Conservation (phyloP, 1,140 invertebrate species). For the Drosophila auraria region DNA sequence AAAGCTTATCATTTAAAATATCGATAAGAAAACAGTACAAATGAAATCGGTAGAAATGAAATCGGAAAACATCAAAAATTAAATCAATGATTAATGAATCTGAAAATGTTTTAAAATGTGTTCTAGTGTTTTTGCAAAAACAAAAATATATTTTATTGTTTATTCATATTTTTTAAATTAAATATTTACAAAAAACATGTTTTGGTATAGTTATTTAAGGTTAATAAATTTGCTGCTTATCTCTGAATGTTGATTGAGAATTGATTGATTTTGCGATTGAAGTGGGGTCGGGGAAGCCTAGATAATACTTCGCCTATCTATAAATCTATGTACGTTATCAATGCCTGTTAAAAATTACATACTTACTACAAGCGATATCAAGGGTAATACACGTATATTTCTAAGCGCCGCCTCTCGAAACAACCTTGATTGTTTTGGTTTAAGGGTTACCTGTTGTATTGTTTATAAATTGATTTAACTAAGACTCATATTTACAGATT, state of each 20-base stretch:
- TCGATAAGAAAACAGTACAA: neutral
- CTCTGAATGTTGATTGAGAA: constrained; percentile 9
- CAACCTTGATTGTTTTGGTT: neutral
- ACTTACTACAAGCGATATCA: constrained; percentile 11
- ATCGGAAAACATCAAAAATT: neutral
- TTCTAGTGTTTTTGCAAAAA: neutral
- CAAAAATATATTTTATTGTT: neutral
- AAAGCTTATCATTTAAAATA: neutral
- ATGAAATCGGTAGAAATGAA: neutral
- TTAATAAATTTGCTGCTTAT: constrained; percentile 10
- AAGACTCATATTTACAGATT: too few relatives aligned
- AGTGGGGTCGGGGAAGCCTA: neutral
- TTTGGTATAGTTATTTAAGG: neutral
- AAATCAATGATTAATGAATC: neutral
- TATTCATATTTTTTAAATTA: too few relatives aligned
- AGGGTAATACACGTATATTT: neutral
- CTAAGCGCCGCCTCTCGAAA: neutral
- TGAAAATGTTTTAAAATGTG: neutral
- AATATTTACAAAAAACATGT: neutral
- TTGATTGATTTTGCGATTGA: constrained; percentile 24
- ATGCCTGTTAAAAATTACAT: constrained; percentile 13
- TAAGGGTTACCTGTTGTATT: neutral
- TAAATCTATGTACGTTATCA: constrained; percentile 26
- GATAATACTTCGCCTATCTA: constrained; percentile 19
- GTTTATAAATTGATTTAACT: too few relatives aligned